Evolutionary conservation across 2,113 vertebrate genomes (phyloP).

Genomic region (Notothenia coriiceps): DNA sequence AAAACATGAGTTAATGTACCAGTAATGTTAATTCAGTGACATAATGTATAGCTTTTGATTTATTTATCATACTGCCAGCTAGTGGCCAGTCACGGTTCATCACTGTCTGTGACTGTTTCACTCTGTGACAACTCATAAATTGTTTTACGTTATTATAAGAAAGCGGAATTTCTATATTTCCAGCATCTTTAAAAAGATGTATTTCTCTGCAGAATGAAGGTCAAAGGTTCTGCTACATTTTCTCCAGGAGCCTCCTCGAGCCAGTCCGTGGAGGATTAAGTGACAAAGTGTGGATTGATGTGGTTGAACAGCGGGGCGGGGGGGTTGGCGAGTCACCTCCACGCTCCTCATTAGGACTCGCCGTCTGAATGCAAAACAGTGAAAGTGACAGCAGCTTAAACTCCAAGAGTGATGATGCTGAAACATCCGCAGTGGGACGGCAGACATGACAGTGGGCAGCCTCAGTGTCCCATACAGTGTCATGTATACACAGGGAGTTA

Average conservation of each 20-base stretch:
- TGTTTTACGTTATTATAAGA: not conserved
- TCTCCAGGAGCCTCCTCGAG: conserved; percentile 9
- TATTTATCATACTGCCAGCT: not conserved
- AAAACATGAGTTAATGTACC: too few relatives aligned
- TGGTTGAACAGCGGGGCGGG: conserved; percentile 25
- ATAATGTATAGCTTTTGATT: too few relatives aligned
- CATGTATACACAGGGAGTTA: not conserved
- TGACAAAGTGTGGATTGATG: conserved; percentile 67
- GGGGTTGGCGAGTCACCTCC: conserved; percentile 44
- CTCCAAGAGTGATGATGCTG: conserved; percentile 39
- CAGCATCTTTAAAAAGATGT: not conserved
- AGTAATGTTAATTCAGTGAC: too few relatives aligned
- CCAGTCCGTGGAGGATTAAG: conserved; percentile 43
- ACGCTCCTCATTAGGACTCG: conserved; percentile 41
- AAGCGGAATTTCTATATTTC: not conserved
- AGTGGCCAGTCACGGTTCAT: not conserved
- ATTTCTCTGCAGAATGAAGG: not conserved
- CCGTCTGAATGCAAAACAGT: conserved; percentile 29
- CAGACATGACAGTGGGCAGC: not conserved
- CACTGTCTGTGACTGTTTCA: not conserved
- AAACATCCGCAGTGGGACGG: conserved; percentile 22
- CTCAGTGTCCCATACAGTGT: not conserved
- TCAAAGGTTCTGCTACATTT: conserved; percentile 10
- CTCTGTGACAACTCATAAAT: not conserved
- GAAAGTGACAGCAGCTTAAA: conserved; percentile 43